Conservation (phyloP, 2,888 invertebrate genomes). For the Drosophila mimica region DNA sequence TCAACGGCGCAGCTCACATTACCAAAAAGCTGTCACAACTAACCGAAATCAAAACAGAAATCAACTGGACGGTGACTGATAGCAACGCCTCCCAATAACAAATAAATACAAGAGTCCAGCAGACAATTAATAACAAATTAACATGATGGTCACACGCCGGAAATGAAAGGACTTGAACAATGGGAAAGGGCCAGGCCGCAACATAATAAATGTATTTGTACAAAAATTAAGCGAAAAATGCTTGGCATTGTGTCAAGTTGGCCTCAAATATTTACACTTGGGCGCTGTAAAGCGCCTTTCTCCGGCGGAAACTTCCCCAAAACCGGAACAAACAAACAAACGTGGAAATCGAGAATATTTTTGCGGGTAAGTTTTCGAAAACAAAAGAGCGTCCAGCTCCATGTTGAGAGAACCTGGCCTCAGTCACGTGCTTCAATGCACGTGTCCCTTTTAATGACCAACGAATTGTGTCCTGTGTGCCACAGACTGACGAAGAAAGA, state of each 20-base stretch:
- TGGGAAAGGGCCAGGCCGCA: slow-evolving; percentile 43
- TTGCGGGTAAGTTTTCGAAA: slow-evolving; percentile 63
- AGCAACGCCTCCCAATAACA: slow-evolving; percentile 38
- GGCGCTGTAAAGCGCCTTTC: slow-evolving; percentile 58
- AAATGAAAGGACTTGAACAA: slow-evolving; percentile 45
- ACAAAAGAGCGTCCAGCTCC: slow-evolving; percentile 65
- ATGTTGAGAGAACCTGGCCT: slow-evolving; percentile 57
- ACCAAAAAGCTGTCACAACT: slow-evolving; percentile 35
- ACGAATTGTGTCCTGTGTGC: slow-evolving; percentile 74
- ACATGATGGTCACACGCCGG: slow-evolving; percentile 80
- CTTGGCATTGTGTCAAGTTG: slow-evolving; percentile 67
- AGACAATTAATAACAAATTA: slow-evolving; percentile 84
- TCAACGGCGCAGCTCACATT: slow-evolving; percentile 30
- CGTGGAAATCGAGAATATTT: slow-evolving; percentile 45
- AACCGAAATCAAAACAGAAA: slow-evolving; percentile 70
- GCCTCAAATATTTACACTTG: slow-evolving; percentile 75
- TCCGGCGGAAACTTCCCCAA: slow-evolving; percentile 35
- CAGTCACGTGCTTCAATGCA: slow-evolving; percentile 83
- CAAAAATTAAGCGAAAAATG: slow-evolving; percentile 81
- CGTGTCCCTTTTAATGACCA: slow-evolving; percentile 85
- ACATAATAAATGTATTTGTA: slow-evolving; percentile 74
- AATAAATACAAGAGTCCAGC: slow-evolving; percentile 11
- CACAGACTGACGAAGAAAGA: slow-evolving; percentile 12
- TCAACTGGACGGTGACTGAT: slow-evolving; percentile 58
- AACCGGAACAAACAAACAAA: slow-evolving; percentile 45